Evolutionary conservation across 2,797 vertebrate genomes (phyloP), one percentile per base, ranked within the genome.

Genomic region (Prunella strophiata): DNA sequence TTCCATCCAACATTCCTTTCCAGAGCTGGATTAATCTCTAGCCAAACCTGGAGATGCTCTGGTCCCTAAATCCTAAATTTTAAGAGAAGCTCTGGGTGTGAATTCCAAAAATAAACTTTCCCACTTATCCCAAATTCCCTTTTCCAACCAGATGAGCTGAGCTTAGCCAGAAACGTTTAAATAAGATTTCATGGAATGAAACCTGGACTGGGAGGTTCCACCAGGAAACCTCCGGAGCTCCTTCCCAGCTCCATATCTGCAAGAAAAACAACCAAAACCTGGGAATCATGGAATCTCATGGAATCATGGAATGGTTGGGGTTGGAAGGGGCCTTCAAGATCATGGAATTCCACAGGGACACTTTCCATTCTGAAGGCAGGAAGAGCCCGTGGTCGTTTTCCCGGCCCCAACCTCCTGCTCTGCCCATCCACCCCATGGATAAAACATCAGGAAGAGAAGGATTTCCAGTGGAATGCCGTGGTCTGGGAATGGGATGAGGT

Each of bases 11-110:
- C 0, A 8, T 59, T 87, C 40, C 26, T 10, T 36, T 20, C 50
- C 40, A 20, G 42, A 16, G 22, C 14, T 27, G 34, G 29, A 16
- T 38, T 43, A 34, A 34, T 34, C 34, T 34, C 34, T 8, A 34
- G 34, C 34, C 34, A 34, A 34, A 34, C 34, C 34, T 34, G 34
- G 34, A 34, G 34, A 34, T 34, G 34, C 34, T 34, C 34, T 34
- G 34, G 34, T 34, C 34, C 34, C 34, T 34, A 34, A 34, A 34
- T 34, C 34, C 34, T 34, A 34, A 34, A 34, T 34, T 34, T 34
- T 34, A 34, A 38, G 38, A n/a, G 63, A 59, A 14, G 38, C 4
- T 4, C 22, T 0, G 0, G 14, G 48, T 8, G 36, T 7, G 10
- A 77, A 88, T n/a, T 50, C 73, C 26, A 12, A 40, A 3, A 19